Base-by-base conservation (phyloP, 2,113 vertebrate species). In the Illadopsis cleaveri region DNA sequence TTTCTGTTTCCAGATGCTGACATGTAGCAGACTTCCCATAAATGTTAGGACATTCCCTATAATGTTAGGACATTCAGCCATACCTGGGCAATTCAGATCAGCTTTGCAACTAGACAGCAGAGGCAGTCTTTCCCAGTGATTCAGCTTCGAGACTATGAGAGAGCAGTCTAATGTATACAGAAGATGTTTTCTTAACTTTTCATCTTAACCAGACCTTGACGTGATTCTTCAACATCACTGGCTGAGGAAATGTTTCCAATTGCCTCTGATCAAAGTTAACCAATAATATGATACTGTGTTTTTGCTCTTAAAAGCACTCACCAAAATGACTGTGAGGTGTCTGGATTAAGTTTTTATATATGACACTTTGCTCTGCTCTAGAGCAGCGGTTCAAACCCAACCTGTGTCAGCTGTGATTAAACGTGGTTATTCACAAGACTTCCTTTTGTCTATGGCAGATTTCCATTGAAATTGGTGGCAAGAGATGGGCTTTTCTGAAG, bases 151-250 rank as follows among this genome's bases (percentile, higher is more conserved):
- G 93, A 76, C 89, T 86, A 89, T 96, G 85, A 96, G 91, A 97
- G 65, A 94, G 92, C 33, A 62, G 81, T 22, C 38, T 88, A 86
- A 92, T 28, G 14, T 96, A 96, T 95, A 95, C 94, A 90, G 77
- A 85, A 92, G 61, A 89, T 79, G 62, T 96, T 95, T 96, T 94
- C 86, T 96, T 96, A 96, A 97, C 71, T 95, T 96, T 80, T 96
- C 76, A 86, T 94, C 90, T 94, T 96, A 95, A 95, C 88, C 93
- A 96, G 80, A 86, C n/a, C 42, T 92, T 95, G 94, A 95, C 37
- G 9, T 87, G 50, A 45, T 86, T 53, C 88, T 92, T 75, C 72
- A 82, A 1, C 72, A 86, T 60, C 82, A 71, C 90, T 72, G 77
- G 33, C 75, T 95, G 89, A 96, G 82, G 87, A 97, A 96, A 95